These are phyloP conservation scores for Pseudorasbora parva DNA, from an alignment of 2,113 vertebrate genomes.

Conservation along the genomic window DNA sequence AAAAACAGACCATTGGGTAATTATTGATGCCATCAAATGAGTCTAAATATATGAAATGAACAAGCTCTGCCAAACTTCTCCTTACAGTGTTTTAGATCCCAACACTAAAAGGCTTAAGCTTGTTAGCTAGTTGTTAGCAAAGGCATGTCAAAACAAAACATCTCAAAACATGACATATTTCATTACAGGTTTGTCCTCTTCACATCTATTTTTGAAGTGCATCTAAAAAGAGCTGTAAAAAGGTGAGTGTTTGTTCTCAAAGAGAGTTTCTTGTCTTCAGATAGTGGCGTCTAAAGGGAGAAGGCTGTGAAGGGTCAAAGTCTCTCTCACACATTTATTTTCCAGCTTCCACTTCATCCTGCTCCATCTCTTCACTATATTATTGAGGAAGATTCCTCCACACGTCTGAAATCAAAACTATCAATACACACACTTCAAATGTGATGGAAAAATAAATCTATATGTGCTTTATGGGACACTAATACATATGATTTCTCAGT, in stretches of 20 bases:
- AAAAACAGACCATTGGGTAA: not conserved
- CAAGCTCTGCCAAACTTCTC: not conserved
- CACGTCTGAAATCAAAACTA: conserved; percentile 39
- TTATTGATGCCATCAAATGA: not conserved
- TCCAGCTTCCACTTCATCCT: conserved; percentile 28
- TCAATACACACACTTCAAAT: conserved; percentile 13
- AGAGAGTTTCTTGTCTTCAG: not conserved
- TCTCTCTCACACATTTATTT: conserved; percentile 25
- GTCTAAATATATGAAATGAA: not conserved
- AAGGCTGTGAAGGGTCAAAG: not conserved
- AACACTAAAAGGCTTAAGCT: conserved; percentile 1
- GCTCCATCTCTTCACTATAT: conserved; percentile 17
- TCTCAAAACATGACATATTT: not conserved
- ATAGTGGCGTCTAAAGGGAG: not conserved
- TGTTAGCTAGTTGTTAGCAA: conserved; percentile 19
- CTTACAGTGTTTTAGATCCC: conserved; percentile 13
- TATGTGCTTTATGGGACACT: not conserved
- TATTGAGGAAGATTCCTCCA: conserved; percentile 27
- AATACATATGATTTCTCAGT: not conserved
- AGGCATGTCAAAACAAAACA: not conserved
- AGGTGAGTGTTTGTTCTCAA: not conserved
- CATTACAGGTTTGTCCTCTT: not conserved
- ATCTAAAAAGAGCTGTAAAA: not conserved
- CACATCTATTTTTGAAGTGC: not conserved
- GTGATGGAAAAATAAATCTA: conserved; percentile 32